Evolutionary conservation across 35 echinoderm and acorn worm species (phyloP), one percentile per base, ranked within the genome.

Genomic region (Amphiura filiformis): DNA sequence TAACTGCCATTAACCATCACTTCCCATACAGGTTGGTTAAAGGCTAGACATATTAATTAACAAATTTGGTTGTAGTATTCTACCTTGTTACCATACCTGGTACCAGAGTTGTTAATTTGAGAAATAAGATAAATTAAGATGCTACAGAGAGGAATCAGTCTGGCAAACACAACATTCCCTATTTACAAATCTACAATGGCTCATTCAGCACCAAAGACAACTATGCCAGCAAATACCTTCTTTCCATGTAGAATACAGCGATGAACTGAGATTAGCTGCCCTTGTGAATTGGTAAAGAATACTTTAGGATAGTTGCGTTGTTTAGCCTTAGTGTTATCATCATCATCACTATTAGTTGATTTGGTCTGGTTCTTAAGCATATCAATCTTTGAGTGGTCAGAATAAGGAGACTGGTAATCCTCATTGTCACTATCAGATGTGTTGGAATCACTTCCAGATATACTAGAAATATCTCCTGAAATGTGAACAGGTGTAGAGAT

Each of bases 381-480:
- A 12, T 57, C 56, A 39, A 79, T 84, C 76, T 31, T 41, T 33
- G 42, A 31, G 7, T 4, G 9, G 28, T 70, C 61, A 70, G 61
- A 70, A 70, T 70, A 70, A 52, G 61, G 61, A 23, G 61, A 70
- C 28, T 13, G 61, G 28, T 70, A 49, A 32, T 94, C 88, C 23
- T 78, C 79, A 35, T 86, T 77, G 70, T 81, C 88, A 47, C 65
- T 87, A 32, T 86, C 79, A 13, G 15, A 37, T 31, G 31, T 44
- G 56, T 38, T 39, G 13, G 80, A 87, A 79, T 86, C 95, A 88
- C 95, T 93, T 13, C 96, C 92, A 76, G 96, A 98, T n/a, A 97
- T 98, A 85, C 90, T 99, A 30, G 96, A 99, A 20, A 95, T 83
- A 88, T 99, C 90, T 56, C 87, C 96, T 98, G 32, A 18, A 76